These are phyloP conservation scores for Nerophis ophidion DNA, from an alignment of 2,113 vertebrate genomes.

Conservation along the genomic window DNA sequence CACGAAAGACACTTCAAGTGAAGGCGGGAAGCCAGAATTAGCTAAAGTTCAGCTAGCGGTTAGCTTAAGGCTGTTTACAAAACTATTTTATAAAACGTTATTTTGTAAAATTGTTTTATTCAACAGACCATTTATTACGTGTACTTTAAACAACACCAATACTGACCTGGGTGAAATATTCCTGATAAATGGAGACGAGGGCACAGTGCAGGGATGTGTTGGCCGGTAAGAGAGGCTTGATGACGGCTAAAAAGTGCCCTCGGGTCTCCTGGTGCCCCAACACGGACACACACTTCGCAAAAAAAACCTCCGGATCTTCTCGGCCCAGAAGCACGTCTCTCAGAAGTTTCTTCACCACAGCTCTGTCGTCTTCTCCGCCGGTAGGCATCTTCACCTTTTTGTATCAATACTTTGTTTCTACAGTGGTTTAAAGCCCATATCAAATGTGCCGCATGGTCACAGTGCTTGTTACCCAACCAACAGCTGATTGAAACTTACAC, in stretches of 20 bases:
- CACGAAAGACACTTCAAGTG: too few relatives aligned
- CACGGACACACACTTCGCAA: slow-evolving; percentile 55
- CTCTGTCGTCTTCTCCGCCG: neutral
- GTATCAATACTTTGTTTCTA: neutral
- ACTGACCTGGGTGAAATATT: slow-evolving; percentile 60
- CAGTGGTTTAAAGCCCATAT: neutral
- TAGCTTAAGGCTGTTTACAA: too few relatives aligned
- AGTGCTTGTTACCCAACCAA: slow-evolving; percentile 40
- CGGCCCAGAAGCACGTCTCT: slow-evolving; percentile 52
- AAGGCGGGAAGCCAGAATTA: too few relatives aligned
- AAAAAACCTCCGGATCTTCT: slow-evolving; percentile 60
- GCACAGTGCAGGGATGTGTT: slow-evolving; percentile 42
- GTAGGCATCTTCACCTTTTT: slow-evolving; percentile 34
- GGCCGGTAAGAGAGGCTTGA: slow-evolving; percentile 46
- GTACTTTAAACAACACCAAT: neutral
- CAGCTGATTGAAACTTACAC: slow-evolving; percentile 53
- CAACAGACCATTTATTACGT: too few relatives aligned
- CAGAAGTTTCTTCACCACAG: slow-evolving; percentile 37
- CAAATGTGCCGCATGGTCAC: neutral
- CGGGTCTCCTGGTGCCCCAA: slow-evolving; percentile 54
- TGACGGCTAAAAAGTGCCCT: slow-evolving; percentile 44
- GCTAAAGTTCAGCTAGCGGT: too few relatives aligned
- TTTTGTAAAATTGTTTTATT: too few relatives aligned
- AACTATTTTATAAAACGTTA: too few relatives aligned
- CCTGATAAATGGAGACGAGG: slow-evolving; percentile 50